Conservation (phyloP, 2,797 vertebrate genomes). For the Cheirogaleus major region DNA sequence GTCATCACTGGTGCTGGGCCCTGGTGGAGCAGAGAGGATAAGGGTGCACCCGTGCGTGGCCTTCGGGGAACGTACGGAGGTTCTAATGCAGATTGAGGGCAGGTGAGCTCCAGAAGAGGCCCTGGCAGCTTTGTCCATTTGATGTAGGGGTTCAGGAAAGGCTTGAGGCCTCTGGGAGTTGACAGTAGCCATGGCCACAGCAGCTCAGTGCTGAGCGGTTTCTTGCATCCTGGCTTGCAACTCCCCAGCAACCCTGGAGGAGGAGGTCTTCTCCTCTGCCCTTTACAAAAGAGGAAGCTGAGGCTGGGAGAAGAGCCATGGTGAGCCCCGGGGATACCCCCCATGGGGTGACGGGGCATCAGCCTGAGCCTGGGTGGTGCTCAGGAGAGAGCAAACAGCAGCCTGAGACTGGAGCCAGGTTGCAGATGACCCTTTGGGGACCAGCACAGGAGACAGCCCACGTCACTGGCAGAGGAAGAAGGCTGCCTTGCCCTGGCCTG, state of each 20-base stretch:
- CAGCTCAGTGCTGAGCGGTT: neutral
- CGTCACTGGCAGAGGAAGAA: neutral
- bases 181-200: rapidly evolving
- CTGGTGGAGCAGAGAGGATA: rapidly evolving
- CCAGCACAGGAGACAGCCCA: neutral
- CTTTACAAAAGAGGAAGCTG: neutral
- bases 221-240: neutral
- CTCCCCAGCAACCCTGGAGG: rapidly evolving
- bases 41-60: rapidly evolving
- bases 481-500: rapidly evolving
- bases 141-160: rapidly evolving
- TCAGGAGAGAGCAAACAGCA: rapidly evolving
- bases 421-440: too few relatives aligned
- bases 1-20: rapidly evolving
- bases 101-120: rapidly evolving
- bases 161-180: rapidly evolving
- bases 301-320: neutral
- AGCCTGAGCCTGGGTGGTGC: neutral
- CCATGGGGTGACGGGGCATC: rapidly evolving
- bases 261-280: rapidly evolving
- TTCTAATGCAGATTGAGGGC: neutral
- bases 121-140: rapidly evolving
- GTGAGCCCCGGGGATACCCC: rapidly evolving
- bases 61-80: neutral
- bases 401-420: neutral